Conservation (phyloP, 2,888 invertebrate genomes). For the Epistrophe eligans region DNA sequence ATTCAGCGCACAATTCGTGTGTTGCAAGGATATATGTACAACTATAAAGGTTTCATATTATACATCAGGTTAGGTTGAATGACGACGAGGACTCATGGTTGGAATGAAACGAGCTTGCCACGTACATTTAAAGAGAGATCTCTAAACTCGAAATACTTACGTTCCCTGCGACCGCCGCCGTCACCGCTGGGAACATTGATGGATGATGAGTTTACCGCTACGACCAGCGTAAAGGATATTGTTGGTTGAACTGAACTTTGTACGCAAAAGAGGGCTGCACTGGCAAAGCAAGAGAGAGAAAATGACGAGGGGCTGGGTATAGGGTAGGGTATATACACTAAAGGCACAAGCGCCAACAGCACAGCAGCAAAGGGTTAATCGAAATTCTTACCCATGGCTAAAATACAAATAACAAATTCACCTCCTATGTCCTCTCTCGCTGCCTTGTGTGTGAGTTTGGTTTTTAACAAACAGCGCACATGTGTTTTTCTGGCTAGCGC, state of each 20-base stretch:
- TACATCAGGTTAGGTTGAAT: background rate
- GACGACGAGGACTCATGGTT: slow-evolving; percentile 20
- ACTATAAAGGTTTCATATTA: background rate
- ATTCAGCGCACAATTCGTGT: slow-evolving; percentile 61
- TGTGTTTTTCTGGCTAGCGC: slow-evolving; percentile 64
- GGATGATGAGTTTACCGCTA: slow-evolving; percentile 66
- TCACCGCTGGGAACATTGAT: slow-evolving; percentile 10
- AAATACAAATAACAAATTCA: slow-evolving; percentile 73
- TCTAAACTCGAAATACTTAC: slow-evolving; percentile 41
- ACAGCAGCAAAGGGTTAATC: slow-evolving; percentile 59
- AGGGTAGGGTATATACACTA: background rate
- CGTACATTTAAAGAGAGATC: slow-evolving; percentile 30
- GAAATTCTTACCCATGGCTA: slow-evolving; percentile 74
- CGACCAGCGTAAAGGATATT: slow-evolving; percentile 69
- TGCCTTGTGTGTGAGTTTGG: slow-evolving; percentile 12
- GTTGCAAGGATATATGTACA: slow-evolving; percentile 36
- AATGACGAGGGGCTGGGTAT: background rate
- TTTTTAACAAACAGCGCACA: slow-evolving; percentile 60
- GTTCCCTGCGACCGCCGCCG: slow-evolving; percentile 3
- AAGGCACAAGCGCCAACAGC: slow-evolving; percentile 25
- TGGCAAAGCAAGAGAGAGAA: background rate
- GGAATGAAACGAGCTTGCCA: slow-evolving; percentile 38
- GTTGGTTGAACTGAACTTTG: slow-evolving; percentile 16
- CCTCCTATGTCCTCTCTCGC: background rate
- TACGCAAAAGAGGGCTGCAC: slow-evolving; percentile 1